Conservation (phyloP, 2,888 invertebrate genomes). For the Metellina segmentata region DNA sequence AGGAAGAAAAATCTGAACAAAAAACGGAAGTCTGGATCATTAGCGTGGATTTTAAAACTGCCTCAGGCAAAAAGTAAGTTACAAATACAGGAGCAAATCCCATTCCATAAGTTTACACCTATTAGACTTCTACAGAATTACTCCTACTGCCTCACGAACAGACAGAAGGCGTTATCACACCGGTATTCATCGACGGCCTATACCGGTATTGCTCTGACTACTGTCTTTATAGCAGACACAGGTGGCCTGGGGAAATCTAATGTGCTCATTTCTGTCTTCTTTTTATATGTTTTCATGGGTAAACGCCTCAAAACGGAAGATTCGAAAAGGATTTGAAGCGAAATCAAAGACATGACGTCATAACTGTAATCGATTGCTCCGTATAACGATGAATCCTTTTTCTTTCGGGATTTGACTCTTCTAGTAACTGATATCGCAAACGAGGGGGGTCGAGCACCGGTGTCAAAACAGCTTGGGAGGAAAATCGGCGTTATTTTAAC, state of each 20-base stretch:
- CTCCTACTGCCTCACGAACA: not conserved
- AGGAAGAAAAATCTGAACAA: too few relatives aligned
- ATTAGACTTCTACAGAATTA: not conserved
- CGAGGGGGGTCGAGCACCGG: too few relatives aligned
- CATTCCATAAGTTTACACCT: too few relatives aligned
- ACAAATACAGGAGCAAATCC: too few relatives aligned
- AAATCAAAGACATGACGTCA: conserved; percentile 39
- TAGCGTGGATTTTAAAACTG: too few relatives aligned
- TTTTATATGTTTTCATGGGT: conserved; percentile 27
- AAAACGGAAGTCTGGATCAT: too few relatives aligned
- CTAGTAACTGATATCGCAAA: not conserved
- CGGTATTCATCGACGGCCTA: not conserved
- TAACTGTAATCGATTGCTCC: conserved; percentile 55
- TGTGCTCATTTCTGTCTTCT: conserved; percentile 26
- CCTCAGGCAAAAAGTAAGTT: too few relatives aligned
- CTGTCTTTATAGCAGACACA: conserved; percentile 31
- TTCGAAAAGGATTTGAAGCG: conserved; percentile 40
- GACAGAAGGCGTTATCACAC: too few relatives aligned
- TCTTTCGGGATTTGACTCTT: not conserved
- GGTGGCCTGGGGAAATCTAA: conserved; percentile 42
- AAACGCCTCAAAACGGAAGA: conserved; percentile 23
- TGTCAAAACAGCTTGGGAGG: too few relatives aligned
- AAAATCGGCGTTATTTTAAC: too few relatives aligned
- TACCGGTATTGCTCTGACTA: not conserved
- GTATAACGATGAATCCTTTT: conserved; percentile 12